Evolutionary conservation across 2,888 invertebrate species (phyloP).

Genomic region (Colostygia pectinataria): DNA sequence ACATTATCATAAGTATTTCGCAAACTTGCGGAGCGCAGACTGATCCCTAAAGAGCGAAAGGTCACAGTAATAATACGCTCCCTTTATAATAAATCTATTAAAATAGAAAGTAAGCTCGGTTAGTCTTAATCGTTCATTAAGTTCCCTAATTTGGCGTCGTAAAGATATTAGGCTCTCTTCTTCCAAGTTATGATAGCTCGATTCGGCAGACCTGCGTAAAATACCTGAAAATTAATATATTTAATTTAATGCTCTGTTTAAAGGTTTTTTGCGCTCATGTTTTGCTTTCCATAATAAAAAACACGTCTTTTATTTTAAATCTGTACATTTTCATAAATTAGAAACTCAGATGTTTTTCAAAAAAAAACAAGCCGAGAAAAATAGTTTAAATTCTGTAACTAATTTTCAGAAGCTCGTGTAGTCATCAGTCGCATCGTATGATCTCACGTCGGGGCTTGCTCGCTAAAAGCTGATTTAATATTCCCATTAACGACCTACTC

Average conservation of each 20-base stretch:
- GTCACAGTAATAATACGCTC: slow-evolving; percentile 17
- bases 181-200: background rate
- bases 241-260: too few relatives aligned
- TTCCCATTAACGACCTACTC: slow-evolving; percentile 24
- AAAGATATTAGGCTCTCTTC: slow-evolving; percentile 17
- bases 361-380: too few relatives aligned
- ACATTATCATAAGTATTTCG: slow-evolving; percentile 28
- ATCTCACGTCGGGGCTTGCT: slow-evolving; percentile 1
- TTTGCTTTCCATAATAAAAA: too few relatives aligned
- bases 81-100: slow-evolving; percentile 28
- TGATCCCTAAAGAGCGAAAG: slow-evolving; percentile 7
- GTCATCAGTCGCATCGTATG: background rate
- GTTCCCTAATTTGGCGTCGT: slow-evolving; percentile 25
- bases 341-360: too few relatives aligned
- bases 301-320: too few relatives aligned
- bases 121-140: slow-evolving; percentile 30
- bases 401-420: too few relatives aligned
- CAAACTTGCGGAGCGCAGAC: slow-evolving; percentile 13
- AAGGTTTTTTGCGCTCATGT: too few relatives aligned
- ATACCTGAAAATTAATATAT: too few relatives aligned
- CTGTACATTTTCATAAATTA: too few relatives aligned
- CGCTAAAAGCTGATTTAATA: slow-evolving; percentile 23
- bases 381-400: too few relatives aligned
- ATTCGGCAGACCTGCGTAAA: background rate
- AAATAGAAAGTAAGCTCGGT: slow-evolving; percentile 25